Evolutionary conservation across 2,888 invertebrate species (phyloP).

Genomic region (Cistogaster globosa): DNA sequence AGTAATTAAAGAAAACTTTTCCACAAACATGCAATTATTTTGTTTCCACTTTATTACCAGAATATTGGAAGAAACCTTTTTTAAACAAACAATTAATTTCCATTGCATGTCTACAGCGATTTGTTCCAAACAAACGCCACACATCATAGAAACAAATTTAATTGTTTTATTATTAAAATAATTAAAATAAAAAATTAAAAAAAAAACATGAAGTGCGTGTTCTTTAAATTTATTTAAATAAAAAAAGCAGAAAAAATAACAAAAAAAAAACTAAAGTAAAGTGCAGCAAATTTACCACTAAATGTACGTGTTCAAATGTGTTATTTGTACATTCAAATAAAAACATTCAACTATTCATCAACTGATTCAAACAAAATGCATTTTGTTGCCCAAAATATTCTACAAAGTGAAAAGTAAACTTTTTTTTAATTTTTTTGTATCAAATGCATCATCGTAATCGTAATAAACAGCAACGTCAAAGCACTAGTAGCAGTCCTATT

Average conservation of each 20-base stretch:
- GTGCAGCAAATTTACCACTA: background rate
- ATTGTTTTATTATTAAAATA: slow-evolving; percentile 30
- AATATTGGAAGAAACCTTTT: slow-evolving; percentile 34
- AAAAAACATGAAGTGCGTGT: background rate
- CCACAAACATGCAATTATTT: slow-evolving; percentile 52
- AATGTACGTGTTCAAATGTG: no score
- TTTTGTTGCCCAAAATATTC: slow-evolving; percentile 22
- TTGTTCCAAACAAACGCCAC: slow-evolving; percentile 17
- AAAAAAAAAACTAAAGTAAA: slow-evolving; percentile 29
- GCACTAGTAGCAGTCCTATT: slow-evolving; percentile 1
- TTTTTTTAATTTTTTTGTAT: background rate
- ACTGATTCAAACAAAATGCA: slow-evolving; percentile 47
- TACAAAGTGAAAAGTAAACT: slow-evolving; percentile 54
- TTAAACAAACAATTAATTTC: slow-evolving; percentile 72
- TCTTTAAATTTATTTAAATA: slow-evolving; percentile 28
- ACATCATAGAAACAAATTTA: slow-evolving; percentile 5
- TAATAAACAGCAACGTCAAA: background rate
- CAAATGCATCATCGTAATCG: slow-evolving; percentile 22
- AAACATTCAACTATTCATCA: slow-evolving; percentile 43
- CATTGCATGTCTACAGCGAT: slow-evolving; percentile 70
- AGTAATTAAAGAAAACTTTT: slow-evolving; percentile 61
- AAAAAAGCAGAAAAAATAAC: background rate
- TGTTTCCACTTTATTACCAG: slow-evolving; percentile 34
- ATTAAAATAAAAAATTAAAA: background rate
- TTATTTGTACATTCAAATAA: slow-evolving; percentile 29